Evolutionary conservation across 1,140 invertebrate species (phyloP), one percentile per base, ranked within the genome.

Genomic region (Cydia amplana): DNA sequence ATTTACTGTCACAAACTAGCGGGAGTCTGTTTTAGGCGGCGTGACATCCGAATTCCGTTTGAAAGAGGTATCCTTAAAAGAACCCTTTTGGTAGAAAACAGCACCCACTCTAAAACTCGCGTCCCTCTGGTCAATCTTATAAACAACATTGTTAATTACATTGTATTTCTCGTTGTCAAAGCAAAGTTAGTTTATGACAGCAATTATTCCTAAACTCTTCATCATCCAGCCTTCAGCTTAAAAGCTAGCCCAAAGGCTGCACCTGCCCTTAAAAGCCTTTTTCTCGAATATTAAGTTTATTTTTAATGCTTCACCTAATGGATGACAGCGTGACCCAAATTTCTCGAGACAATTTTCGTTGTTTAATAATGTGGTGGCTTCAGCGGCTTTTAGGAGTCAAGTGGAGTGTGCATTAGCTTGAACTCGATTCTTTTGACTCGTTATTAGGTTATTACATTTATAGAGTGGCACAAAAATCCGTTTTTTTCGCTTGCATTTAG

Each of bases 261-360:
- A 73, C 72, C 72, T 73, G 72, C 72, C 72, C 72, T 23, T 91
- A 91, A 92, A 90, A 91, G 90, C 90, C 82, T 83, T 82, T 80
- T 46, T 77, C 80, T 79, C 86, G 82, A 86, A 88, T 87, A 89
- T 88, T 87, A 91, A 92, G 82, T 92, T 92, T 92, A 91, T 91
- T 92, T 92, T 92, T 92, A 92, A 92, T 91, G 89, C 87, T 76
- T 82, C 85, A 87, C 80, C 77, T 90, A 91, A 92, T 91, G 89
- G 90, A 89, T 87, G 85, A 84, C 84, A 86, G 83, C 83, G 82
- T 83, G 85, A 87, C 85, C 86, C 86, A 88, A 60, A 76, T 90
- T 90, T 91, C 90, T 89, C 84, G 89, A 83, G 78, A 88, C 83
- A 88, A 90, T 91, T 90, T 90, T 85, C 87, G 85, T 81, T 85